phyloP scores from a whole-genome alignment of 1,140 invertebrate genomes.

The Drosophila setifemur region DNA sequence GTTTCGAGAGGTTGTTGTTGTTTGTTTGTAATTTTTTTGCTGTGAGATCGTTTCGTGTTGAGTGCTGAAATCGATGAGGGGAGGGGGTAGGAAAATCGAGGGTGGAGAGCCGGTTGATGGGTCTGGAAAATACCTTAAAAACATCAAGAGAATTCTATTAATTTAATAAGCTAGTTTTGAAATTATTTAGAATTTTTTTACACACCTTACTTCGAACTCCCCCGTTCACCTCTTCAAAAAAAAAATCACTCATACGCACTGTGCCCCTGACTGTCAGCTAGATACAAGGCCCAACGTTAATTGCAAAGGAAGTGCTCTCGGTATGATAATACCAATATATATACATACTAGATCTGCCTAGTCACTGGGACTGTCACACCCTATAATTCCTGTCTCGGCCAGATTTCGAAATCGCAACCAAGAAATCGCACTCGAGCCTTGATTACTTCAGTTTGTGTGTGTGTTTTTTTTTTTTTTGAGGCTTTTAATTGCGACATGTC shows the following conservation, averaged over 20 bases:
- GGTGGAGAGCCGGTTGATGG: background rate
- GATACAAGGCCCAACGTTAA: background rate
- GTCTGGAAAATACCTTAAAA: background rate
- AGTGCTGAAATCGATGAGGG: constrained; percentile 22
- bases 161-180: too few species aligned
- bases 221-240: too few species aligned
- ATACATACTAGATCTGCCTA: too few species aligned
- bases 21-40: background rate
- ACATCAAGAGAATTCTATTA: background rate
- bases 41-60: constrained; percentile 11
- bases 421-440: constrained; percentile 21
- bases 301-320: constrained; percentile 24
- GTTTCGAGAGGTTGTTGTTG: constrained; percentile 27
- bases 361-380: constrained; percentile 8
- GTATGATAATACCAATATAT: too few species aligned
- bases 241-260: constrained; percentile 13
- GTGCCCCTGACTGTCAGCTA: constrained; percentile 3
- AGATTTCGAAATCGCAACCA: constrained; percentile 3
- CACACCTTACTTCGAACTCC: background rate
- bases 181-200: background rate
- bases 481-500: constrained; percentile 43
- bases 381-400: background rate
- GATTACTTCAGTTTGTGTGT: constrained; percentile 9
- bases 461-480: constrained; percentile 14
- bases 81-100: too few species aligned